Evolutionary conservation across 2,888 invertebrate species (phyloP).

Genomic region (Harmothoe impar): DNA sequence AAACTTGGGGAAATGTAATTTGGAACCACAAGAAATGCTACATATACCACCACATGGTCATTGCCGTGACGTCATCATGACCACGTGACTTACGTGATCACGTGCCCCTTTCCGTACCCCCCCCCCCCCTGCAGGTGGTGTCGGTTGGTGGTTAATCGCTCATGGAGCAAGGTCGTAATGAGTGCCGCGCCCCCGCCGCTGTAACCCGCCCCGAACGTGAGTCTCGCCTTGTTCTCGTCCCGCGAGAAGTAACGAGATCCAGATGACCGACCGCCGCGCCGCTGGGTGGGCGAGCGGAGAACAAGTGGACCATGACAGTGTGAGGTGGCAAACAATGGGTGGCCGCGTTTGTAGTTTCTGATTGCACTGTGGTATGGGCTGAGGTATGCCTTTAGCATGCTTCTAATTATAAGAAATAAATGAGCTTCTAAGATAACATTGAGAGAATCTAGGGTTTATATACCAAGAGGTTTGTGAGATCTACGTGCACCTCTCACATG

Average conservation of each 20-base stretch:
- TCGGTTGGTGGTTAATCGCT: slow-evolving; percentile 38
- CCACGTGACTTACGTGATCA: neutral
- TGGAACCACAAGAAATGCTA: no score
- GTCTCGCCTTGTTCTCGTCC: slow-evolving; percentile 33
- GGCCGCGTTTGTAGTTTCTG: neutral
- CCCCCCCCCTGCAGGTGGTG: neutral
- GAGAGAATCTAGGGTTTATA: no score
- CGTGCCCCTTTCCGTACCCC: neutral
- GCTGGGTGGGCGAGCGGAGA: neutral
- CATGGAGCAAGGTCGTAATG: slow-evolving; percentile 21
- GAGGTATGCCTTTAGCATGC: neutral
- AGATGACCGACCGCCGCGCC: slow-evolving; percentile 49
- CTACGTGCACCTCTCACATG: no score
- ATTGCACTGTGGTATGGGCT: neutral
- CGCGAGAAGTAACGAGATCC: slow-evolving; percentile 58
- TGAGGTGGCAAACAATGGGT: no score
- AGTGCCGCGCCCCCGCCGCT: neutral
- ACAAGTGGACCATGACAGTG: neutral
- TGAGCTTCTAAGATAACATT: no score
- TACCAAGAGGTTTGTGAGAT: no score
- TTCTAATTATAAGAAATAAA: neutral
- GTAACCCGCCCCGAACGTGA: slow-evolving; percentile 27
- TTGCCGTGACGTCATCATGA: neutral
- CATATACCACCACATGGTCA: no score
- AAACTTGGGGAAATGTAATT: no score